Base-by-base conservation (phyloP, 2,797 vertebrate species). In the Ctenosaura bakeri region DNA sequence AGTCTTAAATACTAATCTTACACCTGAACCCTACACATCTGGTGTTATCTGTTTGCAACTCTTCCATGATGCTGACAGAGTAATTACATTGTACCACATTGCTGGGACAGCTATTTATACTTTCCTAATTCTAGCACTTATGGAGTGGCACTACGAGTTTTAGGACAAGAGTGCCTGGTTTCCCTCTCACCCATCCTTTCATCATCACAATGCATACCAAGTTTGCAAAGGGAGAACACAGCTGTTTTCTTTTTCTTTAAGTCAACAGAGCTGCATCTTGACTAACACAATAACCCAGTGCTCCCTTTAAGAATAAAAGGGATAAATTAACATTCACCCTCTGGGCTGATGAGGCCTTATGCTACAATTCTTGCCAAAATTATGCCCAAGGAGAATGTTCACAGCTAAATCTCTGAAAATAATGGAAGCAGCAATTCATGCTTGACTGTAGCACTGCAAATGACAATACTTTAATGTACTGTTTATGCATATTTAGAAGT, bases 351-450 rank as follows among this genome's bases (percentile, higher is more conserved):
- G 76, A 79, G 90, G 85, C 74, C 5, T 81, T 10, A 5, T 73
- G 42, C 8, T 74, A 26, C 74, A 88, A 32, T 79, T 42, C 52
- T 0, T 24, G 86, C 52, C 32, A 89, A 93, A 18, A 1, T 74
- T 84, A 78, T 89, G 50, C 16, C 35, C 78, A 64, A 87, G 66
- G 12, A 87, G 78, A 86, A 12, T 42, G 82, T 88, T 46, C 32
- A 42, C 54, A 90, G 71, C 13, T 64, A 83, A 83, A 76, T 69
- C 79, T 62, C 71, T 76, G 42, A 69, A 87, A 90, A 83, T 87
- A 90, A 87, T 54, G 42, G 42, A 76, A 84, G 35, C 32, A 62
- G 26, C 26, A 14, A 83, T 73, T 69, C 80, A 78, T 62, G 56
- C 69, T 87, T 83, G 59, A 32, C 46, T 66, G 71, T 42, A 77